Conservation (phyloP, 2,113 vertebrate species). For the Rhea americana region DNA sequence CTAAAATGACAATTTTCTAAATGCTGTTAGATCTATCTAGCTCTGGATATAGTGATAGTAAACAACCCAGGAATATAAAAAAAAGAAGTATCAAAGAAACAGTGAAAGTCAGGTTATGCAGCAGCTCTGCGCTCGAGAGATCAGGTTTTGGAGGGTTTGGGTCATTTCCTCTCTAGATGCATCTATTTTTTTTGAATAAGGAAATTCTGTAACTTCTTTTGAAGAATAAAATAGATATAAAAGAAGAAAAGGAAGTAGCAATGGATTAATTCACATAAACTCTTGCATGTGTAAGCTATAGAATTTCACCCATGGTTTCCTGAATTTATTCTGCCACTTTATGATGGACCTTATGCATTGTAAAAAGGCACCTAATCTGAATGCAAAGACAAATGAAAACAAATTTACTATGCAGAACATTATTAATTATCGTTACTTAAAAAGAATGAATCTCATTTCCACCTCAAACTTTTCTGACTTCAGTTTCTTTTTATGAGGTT, state of each 20-base stretch:
- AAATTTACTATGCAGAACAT: not conserved
- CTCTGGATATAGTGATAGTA: not conserved
- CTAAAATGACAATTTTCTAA: not conserved
- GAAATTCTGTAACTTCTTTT: not conserved
- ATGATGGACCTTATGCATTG: not conserved
- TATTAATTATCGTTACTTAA: not conserved
- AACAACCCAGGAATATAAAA: not conserved
- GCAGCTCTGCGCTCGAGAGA: not conserved
- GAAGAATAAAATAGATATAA: not conserved
- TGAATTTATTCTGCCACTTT: not conserved
- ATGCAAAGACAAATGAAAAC: not conserved
- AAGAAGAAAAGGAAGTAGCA: not conserved
- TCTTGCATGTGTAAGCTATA: not conserved
- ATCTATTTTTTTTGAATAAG: not conserved
- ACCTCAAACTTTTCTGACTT: not conserved
- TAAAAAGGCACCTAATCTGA: not conserved
- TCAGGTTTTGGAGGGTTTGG: not conserved
- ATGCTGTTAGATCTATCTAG: not conserved
- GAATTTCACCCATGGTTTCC: not conserved
- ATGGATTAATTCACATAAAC: not conserved
- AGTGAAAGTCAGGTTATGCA: not conserved
- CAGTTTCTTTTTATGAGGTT: not conserved
- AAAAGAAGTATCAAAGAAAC: not conserved
- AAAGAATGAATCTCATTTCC: not conserved
- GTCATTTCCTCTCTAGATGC: not conserved